Evolutionary conservation across 2,113 vertebrate species (phyloP), one percentile per base, ranked within the genome.

Genomic region (Halichoerus grypus): DNA sequence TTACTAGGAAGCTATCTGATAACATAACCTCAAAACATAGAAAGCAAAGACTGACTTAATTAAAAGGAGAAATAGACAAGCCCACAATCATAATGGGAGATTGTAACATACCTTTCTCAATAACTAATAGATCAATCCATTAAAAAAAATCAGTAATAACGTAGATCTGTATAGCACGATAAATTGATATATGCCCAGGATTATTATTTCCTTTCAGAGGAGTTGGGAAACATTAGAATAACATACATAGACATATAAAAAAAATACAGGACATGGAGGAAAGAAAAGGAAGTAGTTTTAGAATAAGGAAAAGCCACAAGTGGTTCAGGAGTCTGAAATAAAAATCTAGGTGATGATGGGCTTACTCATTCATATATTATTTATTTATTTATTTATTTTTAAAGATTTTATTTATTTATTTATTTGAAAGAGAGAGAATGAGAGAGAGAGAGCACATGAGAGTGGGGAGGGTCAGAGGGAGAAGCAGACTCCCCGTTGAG

Each of bases 11-110:
- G 28, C 28, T 61, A 86, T 49, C 24, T 74, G 85, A 39, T 49
- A 65, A 77, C 2, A 84, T 24, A 80, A 92, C 28, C 39, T 89
- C 57, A 95, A 97, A 89, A 86, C 81, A 81, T 31, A 26, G 72
- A 51, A 65, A 67, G 57, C 18, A 86, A 97, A 76, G 42, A 65
- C n/a, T 46, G 55, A 92, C 16, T 22, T 85, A 87, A 76, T 83
- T 76, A 42, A 94, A 76, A 94, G n/a, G 24, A 91, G 63, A 91
- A 84, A 63, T 31, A 74, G 24, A 80, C 2, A 81, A 88, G 71
- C 16, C 21, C 19, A 57, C 26, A 61, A 53, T 53, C 28, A 53
- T 81, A 92, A 85, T 53, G 39, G n/a, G 7, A 83, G 13, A 33
- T 74, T 76, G 90, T 85, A 95, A 39, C 26, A 82, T 81, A 31